Evolutionary conservation across 2,888 invertebrate species (phyloP), one percentile per base, ranked within the genome.

Genomic region (Syrphus vitripennis): DNA sequence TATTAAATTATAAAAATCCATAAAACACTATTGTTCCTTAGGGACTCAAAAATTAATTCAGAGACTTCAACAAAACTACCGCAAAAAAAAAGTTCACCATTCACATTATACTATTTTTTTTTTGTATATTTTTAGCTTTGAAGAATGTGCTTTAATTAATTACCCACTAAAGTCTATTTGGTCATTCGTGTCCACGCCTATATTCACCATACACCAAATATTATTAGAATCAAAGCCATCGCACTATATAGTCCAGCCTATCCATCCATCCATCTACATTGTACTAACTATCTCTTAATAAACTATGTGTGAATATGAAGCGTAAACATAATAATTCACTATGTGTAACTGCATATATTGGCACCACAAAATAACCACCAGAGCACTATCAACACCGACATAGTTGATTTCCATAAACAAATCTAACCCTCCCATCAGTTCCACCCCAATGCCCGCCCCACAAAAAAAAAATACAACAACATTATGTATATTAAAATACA

Each of bases 351-450:
- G 70, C 48, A 72, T 31, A 14, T 9, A 7, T 59, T 9, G 67
- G 31, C 7, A 63, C 77, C 79, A 65, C 87, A 79, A 67, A 81
- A 83, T 70, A 82, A 74, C 87, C 82, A 83, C 76, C 61, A 61
- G n/a, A n/a, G 21, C 72, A 84, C 78, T 63, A 82, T 75, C 76
- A 87, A 76, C 77, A 61, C 69, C 57, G 12, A 72, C 67, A 83
- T 69, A 71, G 76, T 63, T 69, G 53, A 87, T 87, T 87, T 88
- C 63, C 81, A 82, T 84, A 87, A 88, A 67, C 82, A 88, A 87
- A 86, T n/a, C 77, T 83, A 40, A 40, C 40, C 53, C 10, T 10
- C 10, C 53, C 10, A 29, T 34, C 50, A 31, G 7, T 10, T 2
- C 19, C 24, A 2, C 7, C 45, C 10, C 19, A 10, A 40, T 34